These are phyloP conservation scores for Lapara coniferarum DNA, from an alignment of 2,888 invertebrate genomes.

Conservation along the genomic window DNA sequence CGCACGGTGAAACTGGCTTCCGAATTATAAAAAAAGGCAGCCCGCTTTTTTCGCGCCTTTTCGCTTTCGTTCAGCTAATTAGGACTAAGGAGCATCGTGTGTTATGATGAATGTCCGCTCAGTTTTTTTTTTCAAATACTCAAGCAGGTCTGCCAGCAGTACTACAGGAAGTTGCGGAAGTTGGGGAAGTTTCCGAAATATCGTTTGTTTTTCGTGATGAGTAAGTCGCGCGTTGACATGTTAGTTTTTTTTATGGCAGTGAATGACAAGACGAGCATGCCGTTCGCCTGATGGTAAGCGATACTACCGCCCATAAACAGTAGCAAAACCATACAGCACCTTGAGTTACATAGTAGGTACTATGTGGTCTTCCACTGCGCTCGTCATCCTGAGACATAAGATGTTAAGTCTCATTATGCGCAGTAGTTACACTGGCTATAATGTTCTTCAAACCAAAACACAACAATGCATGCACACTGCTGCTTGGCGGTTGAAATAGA, in stretches of 20 bases:
- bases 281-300: not conserved
- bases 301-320: too few species aligned
- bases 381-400: too few species aligned
- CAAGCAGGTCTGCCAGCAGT: not conserved
- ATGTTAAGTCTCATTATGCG: too few species aligned
- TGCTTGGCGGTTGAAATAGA: too few species aligned
- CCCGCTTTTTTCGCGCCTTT: slow-evolving; percentile 65
- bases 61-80: slow-evolving; percentile 75
- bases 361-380: too few species aligned
- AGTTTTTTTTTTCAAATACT: slow-evolving; percentile 5
- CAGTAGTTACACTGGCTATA: too few species aligned
- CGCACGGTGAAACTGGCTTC: slow-evolving; percentile 64
- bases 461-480: too few species aligned
- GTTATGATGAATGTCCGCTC: slow-evolving; percentile 39
- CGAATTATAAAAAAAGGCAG: slow-evolving; percentile 58
- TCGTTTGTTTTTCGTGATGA: slow-evolving; percentile 17
- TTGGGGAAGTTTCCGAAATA: slow-evolving; percentile 12
- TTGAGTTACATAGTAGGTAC: too few species aligned
- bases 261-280: not conserved
- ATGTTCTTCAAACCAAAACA: too few species aligned
- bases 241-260: slow-evolving; percentile 6
- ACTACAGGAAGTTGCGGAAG: not conserved
- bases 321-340: too few species aligned
- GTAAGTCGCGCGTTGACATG: slow-evolving; percentile 15
- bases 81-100: slow-evolving; percentile 69